phyloP scores from a whole-genome alignment of 2,888 invertebrate genomes.

The Theretra japonica region DNA sequence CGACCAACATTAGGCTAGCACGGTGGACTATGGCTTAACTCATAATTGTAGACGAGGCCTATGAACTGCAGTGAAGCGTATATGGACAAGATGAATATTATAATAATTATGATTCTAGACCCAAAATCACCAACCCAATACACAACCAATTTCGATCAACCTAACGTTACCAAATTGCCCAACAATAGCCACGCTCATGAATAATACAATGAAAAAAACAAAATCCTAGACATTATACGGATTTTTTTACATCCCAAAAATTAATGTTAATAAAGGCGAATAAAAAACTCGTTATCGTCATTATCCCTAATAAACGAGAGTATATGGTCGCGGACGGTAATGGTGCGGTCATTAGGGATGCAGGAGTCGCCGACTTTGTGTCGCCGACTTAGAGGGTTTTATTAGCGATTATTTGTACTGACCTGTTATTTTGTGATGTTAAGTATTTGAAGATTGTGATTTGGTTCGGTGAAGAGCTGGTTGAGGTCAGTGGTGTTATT shows the following conservation, averaged over 20 bases:
- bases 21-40: no score
- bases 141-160: background rate
- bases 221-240: constrained; percentile 59
- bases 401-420: constrained; percentile 27
- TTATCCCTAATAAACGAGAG: constrained; percentile 76
- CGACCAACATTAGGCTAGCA: no score
- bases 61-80: no score
- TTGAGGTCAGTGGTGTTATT: background rate
- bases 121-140: background rate
- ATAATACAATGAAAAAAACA: constrained; percentile 23
- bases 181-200: constrained; percentile 21
- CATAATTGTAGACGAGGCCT: no score
- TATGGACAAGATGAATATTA: no score
- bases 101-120: no score
- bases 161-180: constrained; percentile 15
- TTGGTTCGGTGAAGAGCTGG: background rate
- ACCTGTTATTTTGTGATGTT: constrained; percentile 25
- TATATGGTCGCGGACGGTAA: constrained; percentile 64
- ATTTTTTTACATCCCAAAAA: constrained; percentile 60
- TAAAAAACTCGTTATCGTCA: constrained; percentile 76
- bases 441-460: constrained; percentile 2
- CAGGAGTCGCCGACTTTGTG: constrained; percentile 52
- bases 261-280: constrained; percentile 49
- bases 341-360: constrained; percentile 67
- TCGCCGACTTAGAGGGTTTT: constrained; percentile 47